Percentiles rank a stretch among this genome's conserved stretches.
These are phyloP conservation scores for Myripristis jacobus DNA, from an alignment of 2,797 vertebrate genomes.

Conservation along the genomic window DNA sequence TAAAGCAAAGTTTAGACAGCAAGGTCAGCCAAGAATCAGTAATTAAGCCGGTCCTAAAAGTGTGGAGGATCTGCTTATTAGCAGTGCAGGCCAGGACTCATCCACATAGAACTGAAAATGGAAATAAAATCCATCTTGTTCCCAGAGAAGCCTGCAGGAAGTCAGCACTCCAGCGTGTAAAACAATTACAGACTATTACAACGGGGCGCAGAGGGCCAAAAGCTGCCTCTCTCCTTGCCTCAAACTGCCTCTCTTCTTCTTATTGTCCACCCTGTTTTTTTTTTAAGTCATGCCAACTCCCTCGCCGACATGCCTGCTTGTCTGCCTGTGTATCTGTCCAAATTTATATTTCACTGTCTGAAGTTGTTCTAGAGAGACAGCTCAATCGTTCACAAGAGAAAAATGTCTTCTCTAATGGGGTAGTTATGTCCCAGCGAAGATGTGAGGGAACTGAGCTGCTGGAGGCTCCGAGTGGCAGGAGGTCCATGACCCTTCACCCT, in stretches of 20 bases:
- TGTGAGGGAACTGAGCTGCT: neutral
- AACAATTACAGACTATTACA: slow-evolving; percentile 72
- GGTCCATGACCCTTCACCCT: slow-evolving; percentile 3
- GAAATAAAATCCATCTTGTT: slow-evolving; percentile 73
- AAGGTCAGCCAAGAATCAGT: slow-evolving; percentile 82
- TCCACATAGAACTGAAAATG: slow-evolving; percentile 71
- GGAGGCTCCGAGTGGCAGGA: slow-evolving; percentile 1
- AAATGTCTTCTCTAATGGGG: neutral
- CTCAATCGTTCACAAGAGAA: neutral
- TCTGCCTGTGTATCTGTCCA: neutral
- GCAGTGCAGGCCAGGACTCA: slow-evolving; percentile 59
- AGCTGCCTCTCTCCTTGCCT: slow-evolving; percentile 64
- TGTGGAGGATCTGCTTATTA: slow-evolving; percentile 71
- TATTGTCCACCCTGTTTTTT: neutral
- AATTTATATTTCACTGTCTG: neutral
- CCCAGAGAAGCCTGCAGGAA: slow-evolving; percentile 63
- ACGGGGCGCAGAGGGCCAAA: slow-evolving; percentile 29
- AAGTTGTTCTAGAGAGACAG: slow-evolving; percentile 8
- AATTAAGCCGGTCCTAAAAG: slow-evolving; percentile 78
- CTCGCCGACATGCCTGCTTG: neutral
- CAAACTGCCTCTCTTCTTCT: slow-evolving; percentile 39
- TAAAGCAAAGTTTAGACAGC: slow-evolving; percentile 79
- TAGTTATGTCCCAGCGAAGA: neutral
- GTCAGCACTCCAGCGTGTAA: slow-evolving; percentile 60
- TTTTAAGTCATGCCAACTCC: slow-evolving; percentile 40